phyloP scores from a whole-genome alignment of 2,888 invertebrate species.

The Eupeodes luniger region DNA sequence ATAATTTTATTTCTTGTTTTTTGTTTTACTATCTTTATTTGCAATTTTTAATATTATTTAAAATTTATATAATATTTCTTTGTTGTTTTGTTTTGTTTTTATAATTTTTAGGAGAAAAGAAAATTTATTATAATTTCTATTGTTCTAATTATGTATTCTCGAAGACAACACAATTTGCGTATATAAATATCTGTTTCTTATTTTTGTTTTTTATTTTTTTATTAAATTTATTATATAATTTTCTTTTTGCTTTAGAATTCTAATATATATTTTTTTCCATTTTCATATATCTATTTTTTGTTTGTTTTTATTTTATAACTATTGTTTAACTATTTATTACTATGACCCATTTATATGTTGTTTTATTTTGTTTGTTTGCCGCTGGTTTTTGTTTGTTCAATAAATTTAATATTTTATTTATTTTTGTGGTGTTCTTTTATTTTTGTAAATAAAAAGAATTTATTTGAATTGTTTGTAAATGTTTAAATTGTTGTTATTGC shows the following conservation, averaged over 20 bases:
- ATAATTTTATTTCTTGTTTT: conserved; percentile 14
- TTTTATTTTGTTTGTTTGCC: conserved; percentile 37
- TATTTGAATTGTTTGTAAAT: conserved; percentile 44
- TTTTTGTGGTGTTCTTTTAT: conserved; percentile 32
- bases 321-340: conserved; percentile 72
- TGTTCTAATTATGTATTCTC: conserved; percentile 48
- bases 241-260: conserved; percentile 56
- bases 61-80: conserved; percentile 27
- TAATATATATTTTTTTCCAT: conserved; percentile 57
- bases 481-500: conserved; percentile 63
- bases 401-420: conserved; percentile 21
- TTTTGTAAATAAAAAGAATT: conserved; percentile 61
- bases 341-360: conserved; percentile 59
- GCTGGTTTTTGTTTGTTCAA: conserved; percentile 27
- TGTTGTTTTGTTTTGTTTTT: conserved; percentile 25
- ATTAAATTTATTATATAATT: conserved; percentile 40
- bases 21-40: conserved; percentile 46
- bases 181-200: conserved; percentile 64
- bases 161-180: conserved; percentile 69
- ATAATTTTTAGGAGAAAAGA: conserved; percentile 40
- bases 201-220: conserved; percentile 29
- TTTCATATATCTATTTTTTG: conserved; percentile 48
- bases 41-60: conserved; percentile 39
- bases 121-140: conserved; percentile 50
- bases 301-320: conserved; percentile 58